Conservation (phyloP, 2,797 vertebrate genomes). For the Ispidina picta region DNA sequence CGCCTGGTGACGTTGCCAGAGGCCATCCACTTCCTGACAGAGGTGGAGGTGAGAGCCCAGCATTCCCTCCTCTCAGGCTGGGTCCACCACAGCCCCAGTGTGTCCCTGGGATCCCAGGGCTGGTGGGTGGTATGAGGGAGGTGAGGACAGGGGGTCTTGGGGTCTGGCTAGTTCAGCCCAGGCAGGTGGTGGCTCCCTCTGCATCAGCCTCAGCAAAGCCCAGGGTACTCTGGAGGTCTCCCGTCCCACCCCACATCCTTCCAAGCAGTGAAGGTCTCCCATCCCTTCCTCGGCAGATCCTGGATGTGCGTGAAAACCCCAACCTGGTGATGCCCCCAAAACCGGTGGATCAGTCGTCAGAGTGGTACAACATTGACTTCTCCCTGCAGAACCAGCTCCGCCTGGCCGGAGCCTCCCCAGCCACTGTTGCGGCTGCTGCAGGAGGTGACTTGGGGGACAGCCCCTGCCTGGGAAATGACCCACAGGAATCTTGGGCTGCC, state of each 20-base stretch:
- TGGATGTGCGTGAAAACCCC: conserved; percentile 96
- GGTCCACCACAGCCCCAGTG: background rate
- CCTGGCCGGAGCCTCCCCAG: conserved; percentile 93
- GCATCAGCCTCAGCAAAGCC: rapidly evolving
- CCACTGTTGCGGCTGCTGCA: conserved; percentile 89
- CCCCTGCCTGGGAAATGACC: background rate
- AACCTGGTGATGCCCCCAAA: conserved; percentile 97
- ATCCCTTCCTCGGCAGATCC: conserved; percentile 76
- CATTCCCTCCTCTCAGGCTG: background rate
- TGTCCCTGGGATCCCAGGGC: background rate
- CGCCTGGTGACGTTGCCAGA: conserved; percentile 94
- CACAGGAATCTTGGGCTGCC: background rate
- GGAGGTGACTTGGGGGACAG: conserved; percentile 64
- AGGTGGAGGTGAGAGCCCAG: conserved; percentile 84
- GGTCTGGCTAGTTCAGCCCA: background rate
- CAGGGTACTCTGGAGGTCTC: rapidly evolving
- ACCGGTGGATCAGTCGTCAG: conserved; percentile 85
- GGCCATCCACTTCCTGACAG: conserved; percentile 91
- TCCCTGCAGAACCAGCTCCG: conserved; percentile 97
- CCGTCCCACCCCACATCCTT: rapidly evolving
- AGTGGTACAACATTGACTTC: conserved; percentile 99
- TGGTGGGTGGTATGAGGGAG: background rate
- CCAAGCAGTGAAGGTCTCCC: background rate
- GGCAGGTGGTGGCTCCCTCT: background rate
- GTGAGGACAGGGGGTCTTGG: background rate